Percentiles rank a stretch among this genome's conserved stretches.
Evolutionary conservation across 2,888 invertebrate species (phyloP).

Genomic region (Lacanobia wlatinum): DNA sequence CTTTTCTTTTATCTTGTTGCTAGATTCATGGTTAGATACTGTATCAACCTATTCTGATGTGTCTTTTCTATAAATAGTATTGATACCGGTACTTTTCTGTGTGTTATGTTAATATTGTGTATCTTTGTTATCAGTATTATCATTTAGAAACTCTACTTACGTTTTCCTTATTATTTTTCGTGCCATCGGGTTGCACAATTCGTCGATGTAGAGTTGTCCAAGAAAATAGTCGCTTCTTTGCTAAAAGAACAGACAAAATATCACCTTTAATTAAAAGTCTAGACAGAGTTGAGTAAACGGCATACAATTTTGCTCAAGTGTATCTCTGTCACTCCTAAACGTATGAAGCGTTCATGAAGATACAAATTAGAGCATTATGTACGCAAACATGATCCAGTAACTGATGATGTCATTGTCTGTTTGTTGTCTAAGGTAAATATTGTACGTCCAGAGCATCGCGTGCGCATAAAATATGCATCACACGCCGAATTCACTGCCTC

Average conservation of each 20-base stretch:
- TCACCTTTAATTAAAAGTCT: constrained; percentile 50
- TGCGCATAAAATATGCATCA: constrained; percentile 60
- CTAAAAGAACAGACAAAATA: constrained; percentile 27
- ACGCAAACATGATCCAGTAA: constrained; percentile 59
- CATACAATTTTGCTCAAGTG: constrained; percentile 29
- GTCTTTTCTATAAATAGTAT: background rate
- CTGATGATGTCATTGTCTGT: constrained; percentile 68
- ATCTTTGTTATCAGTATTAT: constrained; percentile 26
- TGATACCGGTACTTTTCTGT: constrained; percentile 3
- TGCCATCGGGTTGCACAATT: background rate
- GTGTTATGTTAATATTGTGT: background rate
- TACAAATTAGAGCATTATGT: constrained; percentile 47
- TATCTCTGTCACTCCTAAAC: constrained; percentile 31
- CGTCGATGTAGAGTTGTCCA: background rate
- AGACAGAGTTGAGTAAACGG: constrained; percentile 38
- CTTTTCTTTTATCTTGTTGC: constrained; percentile 30
- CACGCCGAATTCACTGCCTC: constrained; percentile 33
- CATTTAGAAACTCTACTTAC: constrained; percentile 4
- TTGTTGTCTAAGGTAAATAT: constrained; percentile 68
- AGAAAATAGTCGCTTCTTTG: background rate
- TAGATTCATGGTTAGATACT: constrained; percentile 25
- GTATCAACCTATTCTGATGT: constrained; percentile 9
- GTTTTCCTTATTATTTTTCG: background rate
- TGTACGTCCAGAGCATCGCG: constrained; percentile 48
- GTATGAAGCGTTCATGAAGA: constrained; percentile 32